Evolutionary conservation across 2,888 invertebrate species (phyloP).

Genomic region (Zaprionus obscuricornis): DNA sequence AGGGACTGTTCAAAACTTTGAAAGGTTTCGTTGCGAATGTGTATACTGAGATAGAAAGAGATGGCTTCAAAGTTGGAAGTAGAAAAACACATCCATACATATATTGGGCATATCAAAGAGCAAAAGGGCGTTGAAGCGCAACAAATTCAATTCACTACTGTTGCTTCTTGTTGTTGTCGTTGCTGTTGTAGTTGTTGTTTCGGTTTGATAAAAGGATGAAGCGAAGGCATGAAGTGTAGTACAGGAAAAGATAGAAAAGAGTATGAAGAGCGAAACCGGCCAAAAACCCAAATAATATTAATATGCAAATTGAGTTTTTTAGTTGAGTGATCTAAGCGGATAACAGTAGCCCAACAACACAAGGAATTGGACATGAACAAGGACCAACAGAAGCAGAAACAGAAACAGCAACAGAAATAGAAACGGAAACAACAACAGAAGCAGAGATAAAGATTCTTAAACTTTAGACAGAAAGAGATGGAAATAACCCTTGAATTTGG

Average conservation of each 20-base stretch:
- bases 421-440: not conserved
- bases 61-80: not conserved
- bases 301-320: conserved; percentile 83
- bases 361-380: not conserved
- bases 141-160: conserved; percentile 77
- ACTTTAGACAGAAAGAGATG: too few relatives aligned
- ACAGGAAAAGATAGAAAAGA: conserved; percentile 22
- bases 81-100: not conserved
- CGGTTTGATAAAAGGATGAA: conserved; percentile 64
- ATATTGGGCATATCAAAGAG: conserved; percentile 61
- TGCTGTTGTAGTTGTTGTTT: conserved; percentile 35
- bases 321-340: conserved; percentile 82
- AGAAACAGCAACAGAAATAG: conserved; percentile 7
- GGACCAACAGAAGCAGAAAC: conserved; percentile 28
- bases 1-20: conserved; percentile 35
- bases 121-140: conserved; percentile 73
- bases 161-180: conserved; percentile 51
- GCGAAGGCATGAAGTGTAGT: conserved; percentile 17
- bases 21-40: conserved; percentile 1
- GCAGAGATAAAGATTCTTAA: conserved; percentile 14
- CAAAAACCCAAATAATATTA: conserved; percentile 79
- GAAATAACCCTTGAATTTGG: conserved; percentile 36
- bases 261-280: conserved; percentile 6
- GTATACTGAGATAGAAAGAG: not conserved
- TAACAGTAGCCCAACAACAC: conserved; percentile 54